Evolutionary conservation across 2,888 invertebrate species (phyloP), one percentile per base, ranked within the genome.

Genomic region (Cryptophagus acutangulus): DNA sequence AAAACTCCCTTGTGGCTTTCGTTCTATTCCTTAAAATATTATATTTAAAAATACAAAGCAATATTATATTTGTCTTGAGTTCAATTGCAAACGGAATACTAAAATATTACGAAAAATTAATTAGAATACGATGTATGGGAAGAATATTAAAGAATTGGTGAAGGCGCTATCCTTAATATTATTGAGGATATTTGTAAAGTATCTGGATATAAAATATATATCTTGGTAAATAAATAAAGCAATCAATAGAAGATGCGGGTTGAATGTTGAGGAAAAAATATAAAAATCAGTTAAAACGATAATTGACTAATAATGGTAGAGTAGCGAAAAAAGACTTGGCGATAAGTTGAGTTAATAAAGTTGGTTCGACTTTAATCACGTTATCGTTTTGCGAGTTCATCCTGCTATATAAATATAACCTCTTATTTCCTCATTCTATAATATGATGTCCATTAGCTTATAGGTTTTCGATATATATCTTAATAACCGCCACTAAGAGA

Each of bases 321-420:
- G 33, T 36, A 33, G 38, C n/a, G n/a, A n/a, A n/a, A n/a, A n/a
- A n/a, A n/a, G n/a, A n/a, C n/a, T n/a, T n/a, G n/a, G n/a, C n/a
- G n/a, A n/a, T 38, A 36, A 34, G 54, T 52, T 52, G 49, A 50
- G 56, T 57, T 61, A 58, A 61, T 60, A 59, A 59, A 59, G 55
- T 52, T 51, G 53, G 55, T 52, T 55, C 54, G 49, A 54, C 56
- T 57, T 57, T 60, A 59, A 60, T 61, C 58, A 56, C 57, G 55
- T 60, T 57, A 59, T 59, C 57, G 56, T 55, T 20, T 56, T 48
- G 47, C 41, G 52, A 47, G 46, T 48, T 45, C 52, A 48, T 52
- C 50, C 48, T n/a, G 43, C 47, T 48, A 38, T 36, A 20, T n/a
- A n/a, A n/a, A n/a, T n/a, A n/a, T 29, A 28, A 41, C 36, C 41